phyloP scores from a whole-genome alignment of 2,113 vertebrate species.

The Typhlomys cinereus region DNA sequence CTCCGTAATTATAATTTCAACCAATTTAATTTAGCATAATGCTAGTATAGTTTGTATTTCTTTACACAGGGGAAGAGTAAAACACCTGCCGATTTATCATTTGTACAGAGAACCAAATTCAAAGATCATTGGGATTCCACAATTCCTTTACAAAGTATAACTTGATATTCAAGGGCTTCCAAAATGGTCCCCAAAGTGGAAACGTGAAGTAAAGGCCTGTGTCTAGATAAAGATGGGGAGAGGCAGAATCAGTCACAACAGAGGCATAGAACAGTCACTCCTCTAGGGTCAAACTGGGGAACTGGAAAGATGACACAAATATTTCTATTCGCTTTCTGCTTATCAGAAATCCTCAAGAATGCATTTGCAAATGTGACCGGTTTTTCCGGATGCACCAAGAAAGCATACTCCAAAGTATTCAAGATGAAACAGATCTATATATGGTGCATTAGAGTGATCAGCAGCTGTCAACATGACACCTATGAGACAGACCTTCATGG shows the following conservation, averaged over 20 bases:
- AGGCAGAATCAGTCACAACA: not conserved
- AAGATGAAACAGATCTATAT: not conserved
- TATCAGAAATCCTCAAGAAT: not conserved
- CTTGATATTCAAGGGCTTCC: not conserved
- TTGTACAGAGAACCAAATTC: not conserved
- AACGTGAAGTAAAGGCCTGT: not conserved
- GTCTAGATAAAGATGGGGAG: not conserved
- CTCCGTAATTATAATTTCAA: not conserved
- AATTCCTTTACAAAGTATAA: not conserved
- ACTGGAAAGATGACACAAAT: not conserved
- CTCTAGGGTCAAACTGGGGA: not conserved
- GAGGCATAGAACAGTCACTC: not conserved
- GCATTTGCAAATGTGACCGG: not conserved
- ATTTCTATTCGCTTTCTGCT: not conserved
- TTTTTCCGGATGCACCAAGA: slow-evolving; percentile 33
- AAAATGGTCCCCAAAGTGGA: not conserved
- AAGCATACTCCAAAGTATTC: not conserved
- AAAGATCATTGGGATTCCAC: not conserved
- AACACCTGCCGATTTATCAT: not conserved
- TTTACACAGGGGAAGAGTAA: not conserved
- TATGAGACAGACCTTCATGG: too few species aligned
- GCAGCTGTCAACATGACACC: too few species aligned
- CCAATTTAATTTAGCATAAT: not conserved
- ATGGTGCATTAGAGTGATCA: not conserved
- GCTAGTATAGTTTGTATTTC: not conserved